These are phyloP conservation scores for Scrobipalpa atriplicella DNA, from an alignment of 2,888 invertebrate genomes.

Conservation along the genomic window DNA sequence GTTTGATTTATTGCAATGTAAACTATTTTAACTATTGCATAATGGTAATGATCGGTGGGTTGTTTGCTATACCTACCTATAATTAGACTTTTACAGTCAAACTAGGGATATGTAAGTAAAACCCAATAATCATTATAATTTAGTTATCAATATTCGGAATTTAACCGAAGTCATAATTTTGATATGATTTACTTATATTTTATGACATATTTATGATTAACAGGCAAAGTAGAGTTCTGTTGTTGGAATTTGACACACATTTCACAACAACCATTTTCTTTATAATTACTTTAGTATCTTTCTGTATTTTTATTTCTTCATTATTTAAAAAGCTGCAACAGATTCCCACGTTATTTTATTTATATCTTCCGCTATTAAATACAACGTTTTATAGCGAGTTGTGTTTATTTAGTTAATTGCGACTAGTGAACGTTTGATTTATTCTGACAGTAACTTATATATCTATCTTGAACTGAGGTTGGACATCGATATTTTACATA, in stretches of 20 bases:
- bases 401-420: conserved; percentile 16
- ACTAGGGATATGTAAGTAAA: too few relatives aligned
- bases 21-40: conserved; percentile 21
- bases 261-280: too few relatives aligned
- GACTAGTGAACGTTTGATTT: conserved; percentile 4
- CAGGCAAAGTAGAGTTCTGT: too few relatives aligned
- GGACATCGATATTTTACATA: neutral
- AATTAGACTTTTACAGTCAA: neutral
- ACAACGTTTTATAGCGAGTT: neutral
- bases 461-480: neutral
- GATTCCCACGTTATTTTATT: conserved; percentile 26
- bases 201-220: too few relatives aligned
- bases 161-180: too few relatives aligned
- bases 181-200: too few relatives aligned
- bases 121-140: too few relatives aligned
- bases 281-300: too few relatives aligned
- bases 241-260: too few relatives aligned
- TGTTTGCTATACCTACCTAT: neutral
- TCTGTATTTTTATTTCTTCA: neutral
- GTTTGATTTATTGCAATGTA: conserved; percentile 7
- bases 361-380: conserved; percentile 27
- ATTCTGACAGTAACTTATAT: conserved; percentile 3
- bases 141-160: too few relatives aligned
- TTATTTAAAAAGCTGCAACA: conserved; percentile 20
- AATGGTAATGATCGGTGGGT: conserved; percentile 19